Percentiles rank a stretch among this genome's conserved stretches.
Evolutionary conservation across 1,140 invertebrate species (phyloP).

Genomic region (Antheraea mylitta): DNA sequence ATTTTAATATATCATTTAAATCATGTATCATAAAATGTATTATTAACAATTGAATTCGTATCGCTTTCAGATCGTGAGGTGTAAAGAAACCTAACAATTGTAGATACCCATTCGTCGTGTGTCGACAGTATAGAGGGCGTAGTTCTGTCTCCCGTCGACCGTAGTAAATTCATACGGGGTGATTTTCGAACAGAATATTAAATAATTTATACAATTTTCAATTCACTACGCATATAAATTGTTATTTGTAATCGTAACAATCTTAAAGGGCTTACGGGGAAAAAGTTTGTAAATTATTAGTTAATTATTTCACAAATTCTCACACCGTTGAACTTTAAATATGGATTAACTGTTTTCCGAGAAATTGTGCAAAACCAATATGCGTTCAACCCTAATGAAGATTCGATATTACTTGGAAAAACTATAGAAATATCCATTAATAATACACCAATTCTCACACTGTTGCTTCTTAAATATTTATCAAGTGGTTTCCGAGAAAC

Average conservation of each 20-base stretch:
- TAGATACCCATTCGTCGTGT: slow-evolving; percentile 44
- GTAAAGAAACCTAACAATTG: slow-evolving; percentile 29
- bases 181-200: slow-evolving; percentile 21
- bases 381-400: not conserved
- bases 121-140: slow-evolving; percentile 43
- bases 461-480: not conserved
- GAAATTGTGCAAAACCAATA: not conserved
- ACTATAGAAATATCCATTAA: not conserved
- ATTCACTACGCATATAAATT: not conserved
- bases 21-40: too few species aligned
- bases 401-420: not conserved
- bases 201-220: slow-evolving; percentile 7
- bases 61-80: slow-evolving; percentile 17
- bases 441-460: slow-evolving; percentile 1
- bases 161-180: slow-evolving; percentile 35
- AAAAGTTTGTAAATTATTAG: not conserved
- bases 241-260: not conserved
- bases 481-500: not conserved
- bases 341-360: not conserved
- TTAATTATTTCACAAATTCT: not conserved
- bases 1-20: too few species aligned
- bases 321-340: not conserved
- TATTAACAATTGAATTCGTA: too few species aligned
- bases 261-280: not conserved
- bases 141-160: slow-evolving; percentile 46